Conservation (phyloP, 1,140 invertebrate genomes). For the Pachypsylla venusta region DNA sequence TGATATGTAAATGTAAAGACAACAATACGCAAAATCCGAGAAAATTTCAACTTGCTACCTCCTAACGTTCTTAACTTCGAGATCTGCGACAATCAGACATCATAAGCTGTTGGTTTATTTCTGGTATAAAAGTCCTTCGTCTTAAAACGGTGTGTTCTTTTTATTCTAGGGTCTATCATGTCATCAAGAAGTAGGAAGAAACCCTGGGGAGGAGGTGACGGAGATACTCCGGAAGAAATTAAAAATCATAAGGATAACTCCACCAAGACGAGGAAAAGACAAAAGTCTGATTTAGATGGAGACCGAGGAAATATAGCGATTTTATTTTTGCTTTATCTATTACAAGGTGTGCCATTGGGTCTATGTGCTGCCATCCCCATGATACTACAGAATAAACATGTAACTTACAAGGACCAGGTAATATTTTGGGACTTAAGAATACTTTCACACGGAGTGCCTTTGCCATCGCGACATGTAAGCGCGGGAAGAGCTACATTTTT, state of each 20-base stretch:
- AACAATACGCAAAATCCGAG: no score
- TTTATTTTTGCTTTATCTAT: slow-evolving; percentile 77
- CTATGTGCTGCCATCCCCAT: slow-evolving; percentile 87
- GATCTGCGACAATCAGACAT: no score
- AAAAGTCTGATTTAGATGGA: slow-evolving; percentile 40
- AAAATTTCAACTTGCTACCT: no score
- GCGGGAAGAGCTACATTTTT: no score
- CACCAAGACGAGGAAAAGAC: background rate
- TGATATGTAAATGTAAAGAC: no score
- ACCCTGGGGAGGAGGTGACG: background rate
- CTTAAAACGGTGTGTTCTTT: no score
- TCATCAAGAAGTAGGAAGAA: slow-evolving; percentile 4
- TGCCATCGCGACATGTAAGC: no score
- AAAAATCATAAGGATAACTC: background rate
- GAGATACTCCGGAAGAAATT: background rate
- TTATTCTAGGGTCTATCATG: background rate
- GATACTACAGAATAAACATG: slow-evolving; percentile 77
- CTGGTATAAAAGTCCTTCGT: no score
- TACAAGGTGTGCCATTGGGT: slow-evolving; percentile 94
- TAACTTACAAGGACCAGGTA: slow-evolving; percentile 73
- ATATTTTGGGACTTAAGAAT: no score
- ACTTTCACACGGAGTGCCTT: background rate
- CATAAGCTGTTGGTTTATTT: no score
- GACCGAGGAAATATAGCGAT: slow-evolving; percentile 66
- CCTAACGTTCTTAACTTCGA: no score